A percentile compares a stretch with the other conserved stretches of the same genome.
phyloP scores from a whole-genome alignment of 1,140 invertebrate genomes.

The Heliconius himera region DNA sequence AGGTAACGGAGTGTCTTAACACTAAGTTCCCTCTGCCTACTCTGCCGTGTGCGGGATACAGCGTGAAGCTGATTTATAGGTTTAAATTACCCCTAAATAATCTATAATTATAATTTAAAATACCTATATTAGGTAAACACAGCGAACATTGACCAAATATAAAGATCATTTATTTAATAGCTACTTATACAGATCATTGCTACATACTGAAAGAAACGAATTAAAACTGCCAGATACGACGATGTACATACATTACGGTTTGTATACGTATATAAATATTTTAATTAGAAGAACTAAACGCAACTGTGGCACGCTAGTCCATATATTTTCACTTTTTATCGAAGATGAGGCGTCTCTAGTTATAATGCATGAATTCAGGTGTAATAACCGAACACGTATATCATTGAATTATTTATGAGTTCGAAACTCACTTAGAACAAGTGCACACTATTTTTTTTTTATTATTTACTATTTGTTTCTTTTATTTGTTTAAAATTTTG shows the following conservation, averaged over 20 bases:
- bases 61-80: no score
- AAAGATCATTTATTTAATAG: not conserved
- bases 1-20: no score
- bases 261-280: constrained; percentile 8
- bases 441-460: not conserved
- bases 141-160: no score
- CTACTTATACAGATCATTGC: not conserved
- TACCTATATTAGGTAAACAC: no score
- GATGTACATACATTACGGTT: not conserved
- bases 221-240: not conserved
- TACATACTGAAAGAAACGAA: not conserved
- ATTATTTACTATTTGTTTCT: not conserved
- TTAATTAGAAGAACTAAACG: not conserved
- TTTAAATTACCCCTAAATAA: no score
- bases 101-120: no score
- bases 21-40: no score
- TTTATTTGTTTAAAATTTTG: no score
- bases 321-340: constrained; percentile 33
- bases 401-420: constrained; percentile 66
- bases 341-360: constrained; percentile 54
- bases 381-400: constrained; percentile 67
- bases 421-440: constrained; percentile 56
- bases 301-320: not conserved
- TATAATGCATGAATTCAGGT: constrained; percentile 68
- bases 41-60: no score